phyloP scores from a whole-genome alignment of 1,140 invertebrate species.

The Eupeodes corollae region DNA sequence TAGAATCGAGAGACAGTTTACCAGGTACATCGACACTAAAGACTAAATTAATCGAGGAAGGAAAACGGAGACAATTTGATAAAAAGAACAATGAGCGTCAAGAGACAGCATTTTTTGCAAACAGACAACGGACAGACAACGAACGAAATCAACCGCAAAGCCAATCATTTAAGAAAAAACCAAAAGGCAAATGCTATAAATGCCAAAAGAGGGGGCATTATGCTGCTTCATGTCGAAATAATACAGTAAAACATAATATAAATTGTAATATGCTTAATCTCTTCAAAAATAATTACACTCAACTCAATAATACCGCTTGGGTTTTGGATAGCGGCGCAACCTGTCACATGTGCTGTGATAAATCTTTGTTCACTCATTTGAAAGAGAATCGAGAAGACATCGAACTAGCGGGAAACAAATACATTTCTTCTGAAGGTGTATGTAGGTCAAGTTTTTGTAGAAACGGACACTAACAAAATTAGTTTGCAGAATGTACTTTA shows the following conservation, averaged over 20 bases:
- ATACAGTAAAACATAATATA: too few species aligned
- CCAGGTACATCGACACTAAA: neutral
- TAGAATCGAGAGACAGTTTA: conserved; percentile 3
- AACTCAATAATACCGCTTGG: too few species aligned
- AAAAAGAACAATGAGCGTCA: too few species aligned
- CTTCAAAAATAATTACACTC: too few species aligned
- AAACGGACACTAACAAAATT: neutral
- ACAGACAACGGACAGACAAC: neutral
- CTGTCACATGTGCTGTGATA: neutral
- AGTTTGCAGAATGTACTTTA: conserved; percentile 1
- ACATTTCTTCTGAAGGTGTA: neutral
- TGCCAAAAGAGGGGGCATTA: too few species aligned
- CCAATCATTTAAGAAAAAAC: neutral
- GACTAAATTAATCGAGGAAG: conserved; percentile 2
- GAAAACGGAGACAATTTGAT: neutral
- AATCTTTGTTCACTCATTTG: neutral
- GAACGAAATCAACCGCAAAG: neutral
- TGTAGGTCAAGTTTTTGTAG: neutral
- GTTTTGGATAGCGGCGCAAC: neutral
- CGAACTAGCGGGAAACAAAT: neutral
- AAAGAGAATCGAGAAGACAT: neutral
- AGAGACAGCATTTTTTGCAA: neutral
- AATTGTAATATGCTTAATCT: too few species aligned
- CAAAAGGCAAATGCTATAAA: neutral
- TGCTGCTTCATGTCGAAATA: too few species aligned